These are phyloP conservation scores for Lacanobia wlatinum DNA, from an alignment of 2,888 invertebrate species.

Conservation along the genomic window DNA sequence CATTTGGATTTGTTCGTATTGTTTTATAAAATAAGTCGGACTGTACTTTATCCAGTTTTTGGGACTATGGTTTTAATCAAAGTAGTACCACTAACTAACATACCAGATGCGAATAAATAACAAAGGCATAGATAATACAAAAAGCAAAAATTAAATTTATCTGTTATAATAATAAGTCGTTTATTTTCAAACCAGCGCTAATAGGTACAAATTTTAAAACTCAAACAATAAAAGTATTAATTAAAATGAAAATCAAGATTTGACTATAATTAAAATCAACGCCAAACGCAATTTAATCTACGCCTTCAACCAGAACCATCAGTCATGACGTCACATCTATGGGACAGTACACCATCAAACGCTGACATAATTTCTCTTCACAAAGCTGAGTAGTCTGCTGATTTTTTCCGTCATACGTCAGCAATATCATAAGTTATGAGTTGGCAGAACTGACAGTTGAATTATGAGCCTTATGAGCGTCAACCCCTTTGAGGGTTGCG, in stretches of 20 bases:
- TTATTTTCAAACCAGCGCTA: too few relatives aligned
- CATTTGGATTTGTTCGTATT: too few relatives aligned
- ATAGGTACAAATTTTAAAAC: background rate
- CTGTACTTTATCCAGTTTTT: background rate
- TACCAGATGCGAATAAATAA: too few relatives aligned
- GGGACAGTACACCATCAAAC: background rate
- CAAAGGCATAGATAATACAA: too few relatives aligned
- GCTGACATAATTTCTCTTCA: slow-evolving; percentile 8
- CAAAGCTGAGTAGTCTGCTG: slow-evolving; percentile 16
- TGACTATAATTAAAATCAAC: background rate
- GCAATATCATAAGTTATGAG: slow-evolving; percentile 54
- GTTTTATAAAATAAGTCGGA: too few relatives aligned
- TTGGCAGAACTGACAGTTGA: slow-evolving; percentile 47
- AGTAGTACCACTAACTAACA: too few relatives aligned
- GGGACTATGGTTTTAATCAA: too few relatives aligned
- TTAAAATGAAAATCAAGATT: background rate
- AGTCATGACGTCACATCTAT: background rate
- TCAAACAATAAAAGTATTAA: background rate
- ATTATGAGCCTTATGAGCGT: slow-evolving; percentile 55
- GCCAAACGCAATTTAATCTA: background rate
- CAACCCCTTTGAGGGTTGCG: slow-evolving; percentile 38
- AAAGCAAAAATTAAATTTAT: too few relatives aligned
- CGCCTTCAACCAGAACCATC: background rate
- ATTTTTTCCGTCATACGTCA: slow-evolving; percentile 43
- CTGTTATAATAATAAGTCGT: too few relatives aligned